Evolutionary conservation across 2,113 vertebrate genomes (phyloP), one percentile per base, ranked within the genome.

Genomic region (Tyto alba): DNA sequence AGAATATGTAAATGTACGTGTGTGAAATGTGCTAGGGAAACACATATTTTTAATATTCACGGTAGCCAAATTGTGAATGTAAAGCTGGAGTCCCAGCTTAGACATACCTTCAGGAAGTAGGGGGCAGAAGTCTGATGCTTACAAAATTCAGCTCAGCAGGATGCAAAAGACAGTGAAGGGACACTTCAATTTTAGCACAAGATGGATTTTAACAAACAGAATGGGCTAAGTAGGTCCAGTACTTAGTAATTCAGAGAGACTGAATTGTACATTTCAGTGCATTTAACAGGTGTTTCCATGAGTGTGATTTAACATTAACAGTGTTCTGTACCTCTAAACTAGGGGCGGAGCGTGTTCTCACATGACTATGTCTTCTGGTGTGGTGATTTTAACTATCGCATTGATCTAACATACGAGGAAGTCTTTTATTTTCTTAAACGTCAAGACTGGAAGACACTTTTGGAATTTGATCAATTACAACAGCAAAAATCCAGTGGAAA

Each of bases 311-410:
- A 77, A 47, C 26, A 48, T 57, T 84, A 88, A 95, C 23, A 14
- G 29, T 56, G 47, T 85, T 90, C 19, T 95, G 11, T 96, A 45
- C 50, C 53, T 92, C 40, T 74, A 41, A 59, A 74, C 67, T 82
- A 98, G 98, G 98, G 98, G 18, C 97, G 90, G 81, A 98, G 91
- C 6, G 63, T 98, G 43, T 98, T 98, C 81, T 98, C 98, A 43
- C 98, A 98, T 4, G 98, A 98, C 89, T 98, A 98, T 6, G 98
- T 98, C 53, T 98, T 98, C 80, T 98, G 98, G 98, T 98, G 98
- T 53, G 98, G 98, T 0, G 98, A 98, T 81, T 98, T 98, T 91
- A 98, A 98, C 96, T 98, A 98, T 86, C 98, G 98, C 85, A 98
- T 98, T 10, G 98, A 98, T 45, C 97, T 98, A 22, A 98, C 98